Evolutionary conservation across 2,888 invertebrate species (phyloP).

Genomic region (Drosophila demipolita): DNA sequence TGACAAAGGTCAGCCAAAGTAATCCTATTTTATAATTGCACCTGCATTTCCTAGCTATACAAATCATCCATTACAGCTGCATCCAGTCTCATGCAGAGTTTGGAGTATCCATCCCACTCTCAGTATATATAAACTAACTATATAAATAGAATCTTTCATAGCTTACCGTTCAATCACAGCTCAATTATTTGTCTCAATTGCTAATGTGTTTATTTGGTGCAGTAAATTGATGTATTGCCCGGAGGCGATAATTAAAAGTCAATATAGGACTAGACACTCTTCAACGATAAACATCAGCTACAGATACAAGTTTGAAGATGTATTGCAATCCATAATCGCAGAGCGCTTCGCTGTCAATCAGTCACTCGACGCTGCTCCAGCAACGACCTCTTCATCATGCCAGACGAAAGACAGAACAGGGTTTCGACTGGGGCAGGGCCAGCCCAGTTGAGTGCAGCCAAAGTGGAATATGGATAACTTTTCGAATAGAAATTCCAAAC

Average conservation of each 20-base stretch:
- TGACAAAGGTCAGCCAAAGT: conserved; percentile 18
- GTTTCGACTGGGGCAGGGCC: background rate
- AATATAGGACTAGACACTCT: conserved; percentile 44
- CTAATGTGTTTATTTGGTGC: conserved; percentile 16
- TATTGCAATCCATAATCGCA: conserved; percentile 79
- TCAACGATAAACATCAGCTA: conserved; percentile 52
- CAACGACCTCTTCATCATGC: conserved; percentile 35
- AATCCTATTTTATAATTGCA: conserved; percentile 17
- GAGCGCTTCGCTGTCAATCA: conserved; percentile 67
- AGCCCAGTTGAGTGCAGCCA: conserved; percentile 13
- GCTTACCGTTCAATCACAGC: background rate
- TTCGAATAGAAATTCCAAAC: conserved; percentile 75
- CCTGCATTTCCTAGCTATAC: conserved; percentile 20
- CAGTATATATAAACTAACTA: background rate
- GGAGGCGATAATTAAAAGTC: conserved; percentile 66
- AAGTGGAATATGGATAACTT: conserved; percentile 69
- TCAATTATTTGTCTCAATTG: conserved; percentile 5
- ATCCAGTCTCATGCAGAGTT: background rate
- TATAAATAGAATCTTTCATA: background rate
- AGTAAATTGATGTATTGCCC: conserved; percentile 25
- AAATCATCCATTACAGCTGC: conserved; percentile 13
- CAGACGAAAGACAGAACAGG: conserved; percentile 2
- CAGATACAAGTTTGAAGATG: conserved; percentile 60
- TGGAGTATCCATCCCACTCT: background rate
- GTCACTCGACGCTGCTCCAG: conserved; percentile 53